Conservation (phyloP, 2,113 vertebrate genomes). For the Rafetus swinhoei region DNA sequence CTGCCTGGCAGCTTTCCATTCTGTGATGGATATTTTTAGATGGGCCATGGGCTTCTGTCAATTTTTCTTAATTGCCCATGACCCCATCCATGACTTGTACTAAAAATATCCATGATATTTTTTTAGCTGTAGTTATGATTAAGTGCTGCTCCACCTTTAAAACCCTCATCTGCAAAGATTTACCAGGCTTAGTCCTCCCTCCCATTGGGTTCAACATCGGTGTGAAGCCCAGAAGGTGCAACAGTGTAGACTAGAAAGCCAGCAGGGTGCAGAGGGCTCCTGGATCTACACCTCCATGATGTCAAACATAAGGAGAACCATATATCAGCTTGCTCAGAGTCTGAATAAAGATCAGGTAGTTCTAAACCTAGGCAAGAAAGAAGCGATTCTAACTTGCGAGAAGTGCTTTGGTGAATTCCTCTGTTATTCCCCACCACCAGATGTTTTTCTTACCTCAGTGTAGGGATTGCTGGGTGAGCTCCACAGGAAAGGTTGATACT, state of each 20-base stretch:
- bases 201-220: neutral
- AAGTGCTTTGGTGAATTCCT: neutral
- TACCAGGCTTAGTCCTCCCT: neutral
- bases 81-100: too few relatives aligned
- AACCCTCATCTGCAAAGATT: neutral
- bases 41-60: too few relatives aligned
- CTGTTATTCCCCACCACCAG: neutral
- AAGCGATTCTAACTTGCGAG: neutral
- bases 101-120: too few relatives aligned
- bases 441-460: too few relatives aligned
- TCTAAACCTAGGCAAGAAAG: neutral
- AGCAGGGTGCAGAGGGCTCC: neutral
- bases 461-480: too few relatives aligned
- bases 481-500: too few relatives aligned
- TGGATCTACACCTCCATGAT: neutral
- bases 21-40: too few relatives aligned
- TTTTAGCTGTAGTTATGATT: neutral
- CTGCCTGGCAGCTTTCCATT: too few relatives aligned
- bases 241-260: neutral
- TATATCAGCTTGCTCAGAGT: neutral
- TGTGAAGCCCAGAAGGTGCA: neutral
- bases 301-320: neutral
- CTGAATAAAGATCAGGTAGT: neutral
- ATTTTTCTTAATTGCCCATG: too few relatives aligned
- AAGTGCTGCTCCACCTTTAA: neutral